These are phyloP conservation scores for Petrolisthes cinctipes DNA, from an alignment of 2,888 invertebrate genomes.

Conservation along the genomic window DNA sequence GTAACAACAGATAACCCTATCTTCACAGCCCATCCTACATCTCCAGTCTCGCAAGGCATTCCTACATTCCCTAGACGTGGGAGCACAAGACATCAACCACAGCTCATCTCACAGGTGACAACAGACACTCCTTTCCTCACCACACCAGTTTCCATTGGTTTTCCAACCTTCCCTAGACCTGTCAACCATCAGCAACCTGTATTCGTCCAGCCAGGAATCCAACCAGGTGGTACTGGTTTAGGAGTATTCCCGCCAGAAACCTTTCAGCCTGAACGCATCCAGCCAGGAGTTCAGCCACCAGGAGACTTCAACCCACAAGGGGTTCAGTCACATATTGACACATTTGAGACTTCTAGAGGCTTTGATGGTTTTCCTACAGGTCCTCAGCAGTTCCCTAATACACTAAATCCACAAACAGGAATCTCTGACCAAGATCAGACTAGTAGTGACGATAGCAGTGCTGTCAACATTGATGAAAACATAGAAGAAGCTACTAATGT, in stretches of 20 bases:
- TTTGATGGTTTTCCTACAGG: neutral
- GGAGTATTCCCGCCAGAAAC: neutral
- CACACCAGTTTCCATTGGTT: neutral
- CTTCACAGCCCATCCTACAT: neutral
- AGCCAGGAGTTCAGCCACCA: too few species aligned
- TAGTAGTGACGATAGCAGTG: neutral
- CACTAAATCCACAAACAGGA: neutral
- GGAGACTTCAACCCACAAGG: too few species aligned
- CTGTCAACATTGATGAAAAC: neutral
- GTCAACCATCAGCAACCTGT: neutral
- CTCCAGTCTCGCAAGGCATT: neutral
- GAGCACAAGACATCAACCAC: too few species aligned
- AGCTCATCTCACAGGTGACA: neutral
- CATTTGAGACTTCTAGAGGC: slow-evolving; percentile 1
- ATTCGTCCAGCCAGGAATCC: neutral
- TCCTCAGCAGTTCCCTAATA: neutral
- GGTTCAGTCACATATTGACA: neutral
- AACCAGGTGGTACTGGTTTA: neutral
- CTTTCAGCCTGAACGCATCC: too few species aligned
- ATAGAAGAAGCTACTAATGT: slow-evolving; percentile 32
- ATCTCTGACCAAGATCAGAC: neutral
- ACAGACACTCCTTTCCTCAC: neutral
- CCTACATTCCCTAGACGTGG: neutral
- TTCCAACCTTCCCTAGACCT: neutral
- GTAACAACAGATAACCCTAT: neutral